phyloP scores from a whole-genome alignment of 2,113 vertebrate species.

The Colossoma macropomum region DNA sequence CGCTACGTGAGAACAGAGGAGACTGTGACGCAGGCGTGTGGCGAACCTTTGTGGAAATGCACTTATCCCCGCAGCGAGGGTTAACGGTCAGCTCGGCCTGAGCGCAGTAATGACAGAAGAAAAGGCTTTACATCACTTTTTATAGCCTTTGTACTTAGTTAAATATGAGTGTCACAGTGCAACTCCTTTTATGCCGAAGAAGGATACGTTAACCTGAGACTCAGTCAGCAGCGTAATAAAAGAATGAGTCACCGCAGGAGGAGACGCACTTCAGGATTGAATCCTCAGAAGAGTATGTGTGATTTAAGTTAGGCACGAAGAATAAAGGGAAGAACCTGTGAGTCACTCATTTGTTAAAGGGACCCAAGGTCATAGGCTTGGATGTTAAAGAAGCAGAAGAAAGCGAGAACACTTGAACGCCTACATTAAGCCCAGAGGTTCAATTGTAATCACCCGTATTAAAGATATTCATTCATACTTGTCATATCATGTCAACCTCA shows the following conservation, averaged over 20 bases:
- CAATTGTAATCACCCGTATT: constrained; percentile 9
- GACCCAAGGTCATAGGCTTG: neutral
- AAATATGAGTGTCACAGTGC: neutral
- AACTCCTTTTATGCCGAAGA: neutral
- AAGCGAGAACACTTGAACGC: neutral
- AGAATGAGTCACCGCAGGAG: neutral
- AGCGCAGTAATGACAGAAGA: neutral
- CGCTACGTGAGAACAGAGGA: neutral
- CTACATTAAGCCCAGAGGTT: constrained; percentile 10
- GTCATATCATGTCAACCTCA: neutral
- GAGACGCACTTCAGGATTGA: neutral
- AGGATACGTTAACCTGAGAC: neutral
- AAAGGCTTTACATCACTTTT: neutral
- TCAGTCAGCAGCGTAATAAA: neutral
- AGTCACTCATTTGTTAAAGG: neutral
- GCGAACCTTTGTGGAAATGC: neutral
- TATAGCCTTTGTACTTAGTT: neutral
- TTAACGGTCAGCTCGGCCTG: neutral
- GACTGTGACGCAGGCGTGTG: neutral
- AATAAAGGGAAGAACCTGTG: neutral
- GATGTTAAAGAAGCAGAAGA: neutral
- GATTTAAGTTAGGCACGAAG: neutral
- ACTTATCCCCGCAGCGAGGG: neutral
- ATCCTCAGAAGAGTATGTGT: constrained; percentile 10
- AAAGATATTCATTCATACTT: constrained; percentile 1